These are phyloP conservation scores for Myotis yumanensis DNA, from an alignment of 2,113 vertebrate genomes.

Conservation along the genomic window DNA sequence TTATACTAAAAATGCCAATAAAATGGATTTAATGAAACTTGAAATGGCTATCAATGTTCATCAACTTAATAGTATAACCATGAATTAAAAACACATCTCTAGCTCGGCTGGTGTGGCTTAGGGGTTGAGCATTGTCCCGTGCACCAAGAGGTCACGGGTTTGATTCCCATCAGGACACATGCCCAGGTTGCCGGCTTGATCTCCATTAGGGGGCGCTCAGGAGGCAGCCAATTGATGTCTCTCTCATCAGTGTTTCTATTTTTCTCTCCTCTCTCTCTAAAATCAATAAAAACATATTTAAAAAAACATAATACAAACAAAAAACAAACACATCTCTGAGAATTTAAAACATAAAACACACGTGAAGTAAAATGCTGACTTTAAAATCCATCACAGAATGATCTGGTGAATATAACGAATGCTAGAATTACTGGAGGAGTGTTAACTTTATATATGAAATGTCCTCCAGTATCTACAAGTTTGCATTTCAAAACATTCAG, in stretches of 20 bases:
- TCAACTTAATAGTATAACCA: not conserved
- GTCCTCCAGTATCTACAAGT: not conserved
- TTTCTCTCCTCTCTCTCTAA: too few species aligned
- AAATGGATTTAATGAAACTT: not conserved
- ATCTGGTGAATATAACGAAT: fast-evolving
- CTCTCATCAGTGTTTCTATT: too few species aligned
- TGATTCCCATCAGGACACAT: too few species aligned
- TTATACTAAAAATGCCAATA: not conserved
- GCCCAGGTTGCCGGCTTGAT: too few species aligned
- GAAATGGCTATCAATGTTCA: not conserved
- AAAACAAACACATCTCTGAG: not conserved
- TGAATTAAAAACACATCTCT: not conserved
- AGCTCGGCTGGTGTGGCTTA: not conserved
- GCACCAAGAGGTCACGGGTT: too few species aligned
- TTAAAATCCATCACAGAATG: not conserved
- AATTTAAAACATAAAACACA: not conserved
- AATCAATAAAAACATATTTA: too few species aligned
- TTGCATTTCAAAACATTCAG: not conserved
- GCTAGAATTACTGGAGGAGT: too few species aligned
- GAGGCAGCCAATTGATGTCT: too few species aligned
- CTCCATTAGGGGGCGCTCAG: too few species aligned
- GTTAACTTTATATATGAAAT: not conserved
- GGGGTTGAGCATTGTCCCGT: too few species aligned
- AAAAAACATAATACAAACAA: too few species aligned
- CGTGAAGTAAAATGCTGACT: not conserved